Percentiles rank a stretch among this genome's conserved stretches.
phyloP scores from a whole-genome alignment of 2,797 vertebrate species.

The Sciurus carolinensis region DNA sequence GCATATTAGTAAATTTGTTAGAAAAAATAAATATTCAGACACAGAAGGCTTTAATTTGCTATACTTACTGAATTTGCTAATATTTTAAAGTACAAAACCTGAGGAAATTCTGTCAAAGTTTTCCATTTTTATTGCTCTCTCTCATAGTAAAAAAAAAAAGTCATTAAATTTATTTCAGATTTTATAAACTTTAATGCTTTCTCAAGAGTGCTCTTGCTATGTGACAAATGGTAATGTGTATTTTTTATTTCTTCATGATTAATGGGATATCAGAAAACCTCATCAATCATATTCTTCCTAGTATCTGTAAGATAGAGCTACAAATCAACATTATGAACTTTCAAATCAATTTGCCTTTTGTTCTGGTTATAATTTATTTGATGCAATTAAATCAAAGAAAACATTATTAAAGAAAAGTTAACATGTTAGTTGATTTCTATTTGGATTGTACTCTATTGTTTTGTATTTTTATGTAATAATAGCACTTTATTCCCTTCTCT shows the following conservation, averaged over 20 bases:
- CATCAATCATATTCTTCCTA: slow-evolving; percentile 75
- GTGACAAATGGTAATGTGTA: slow-evolving; percentile 65
- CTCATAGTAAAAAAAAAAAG: slow-evolving; percentile 14
- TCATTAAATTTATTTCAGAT: slow-evolving; percentile 64
- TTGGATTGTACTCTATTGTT: background rate
- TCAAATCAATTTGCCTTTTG: slow-evolving; percentile 81
- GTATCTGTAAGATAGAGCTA: slow-evolving; percentile 75
- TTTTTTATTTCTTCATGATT: slow-evolving; percentile 81
- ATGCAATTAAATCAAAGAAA: slow-evolving; percentile 65
- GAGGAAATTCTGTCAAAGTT: background rate
- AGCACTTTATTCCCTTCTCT: background rate
- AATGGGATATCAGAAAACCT: slow-evolving; percentile 77
- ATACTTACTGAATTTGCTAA: slow-evolving; percentile 53
- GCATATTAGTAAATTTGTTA: background rate
- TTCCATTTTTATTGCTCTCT: too few species aligned
- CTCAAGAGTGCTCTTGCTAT: slow-evolving; percentile 60
- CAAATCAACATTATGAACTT: slow-evolving; percentile 72
- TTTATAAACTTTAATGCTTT: slow-evolving; percentile 76
- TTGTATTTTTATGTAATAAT: slow-evolving; percentile 26
- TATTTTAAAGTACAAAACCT: slow-evolving; percentile 1
- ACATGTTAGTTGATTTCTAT: slow-evolving; percentile 37
- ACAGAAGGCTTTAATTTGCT: slow-evolving; percentile 60
- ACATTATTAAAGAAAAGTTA: slow-evolving; percentile 42
- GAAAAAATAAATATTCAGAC: slow-evolving; percentile 49
- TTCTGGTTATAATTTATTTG: slow-evolving; percentile 68